These are phyloP conservation scores for Prionailurus viverrinus DNA, from an alignment of 2,113 vertebrate species.

Conservation along the genomic window DNA sequence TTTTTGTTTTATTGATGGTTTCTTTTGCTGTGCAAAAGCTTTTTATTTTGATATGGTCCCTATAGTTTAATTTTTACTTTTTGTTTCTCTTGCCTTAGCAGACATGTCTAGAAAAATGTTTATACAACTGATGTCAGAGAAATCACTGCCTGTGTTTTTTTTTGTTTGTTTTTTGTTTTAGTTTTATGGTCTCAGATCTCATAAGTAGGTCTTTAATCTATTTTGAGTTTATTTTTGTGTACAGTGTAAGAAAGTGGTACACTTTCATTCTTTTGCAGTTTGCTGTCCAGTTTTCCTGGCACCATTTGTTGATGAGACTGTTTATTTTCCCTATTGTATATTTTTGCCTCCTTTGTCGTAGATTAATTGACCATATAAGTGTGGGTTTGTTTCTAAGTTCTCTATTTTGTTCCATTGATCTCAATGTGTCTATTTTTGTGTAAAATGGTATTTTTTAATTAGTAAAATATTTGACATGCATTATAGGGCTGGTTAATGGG, in stretches of 20 bases:
- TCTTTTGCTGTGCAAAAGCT: neutral
- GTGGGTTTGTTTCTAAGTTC: neutral
- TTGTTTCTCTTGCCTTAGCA: neutral
- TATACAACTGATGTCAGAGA: neutral
- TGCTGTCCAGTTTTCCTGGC: neutral
- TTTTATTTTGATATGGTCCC: neutral
- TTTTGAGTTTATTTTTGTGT: neutral
- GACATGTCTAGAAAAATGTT: neutral
- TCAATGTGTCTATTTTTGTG: neutral
- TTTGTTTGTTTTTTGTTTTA: neutral
- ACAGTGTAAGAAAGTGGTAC: neutral
- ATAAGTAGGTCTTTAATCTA: neutral
- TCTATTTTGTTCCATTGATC: neutral
- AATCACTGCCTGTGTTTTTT: neutral
- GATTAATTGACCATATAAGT: neutral
- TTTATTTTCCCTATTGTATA: neutral
- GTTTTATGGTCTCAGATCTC: neutral
- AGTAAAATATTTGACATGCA: constrained; percentile 19
- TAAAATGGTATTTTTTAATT: neutral
- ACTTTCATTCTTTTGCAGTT: neutral
- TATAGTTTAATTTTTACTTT: neutral
- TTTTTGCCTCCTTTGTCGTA: neutral
- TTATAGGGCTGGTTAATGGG: neutral
- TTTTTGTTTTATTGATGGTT: neutral
- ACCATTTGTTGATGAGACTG: neutral